Evolutionary conservation across 2,888 invertebrate genomes (phyloP).

Genomic region (Xylota segnis): DNA sequence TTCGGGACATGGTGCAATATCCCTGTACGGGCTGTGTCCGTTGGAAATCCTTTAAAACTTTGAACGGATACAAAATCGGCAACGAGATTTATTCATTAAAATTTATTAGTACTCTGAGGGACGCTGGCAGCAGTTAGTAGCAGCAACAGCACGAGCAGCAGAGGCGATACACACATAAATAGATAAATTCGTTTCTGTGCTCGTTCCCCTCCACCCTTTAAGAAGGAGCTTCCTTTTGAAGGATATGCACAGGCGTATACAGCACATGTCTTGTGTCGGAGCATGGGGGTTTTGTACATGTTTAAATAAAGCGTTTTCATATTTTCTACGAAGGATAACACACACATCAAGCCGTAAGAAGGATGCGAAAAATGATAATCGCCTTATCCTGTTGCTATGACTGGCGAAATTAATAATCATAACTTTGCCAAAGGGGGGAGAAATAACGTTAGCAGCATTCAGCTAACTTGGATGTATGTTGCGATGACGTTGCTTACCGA

Average conservation of each 20-base stretch:
- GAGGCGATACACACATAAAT: conserved; percentile 37
- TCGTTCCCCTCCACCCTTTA: conserved; percentile 28
- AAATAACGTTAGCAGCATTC: conserved; percentile 21
- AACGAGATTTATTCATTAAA: conserved; percentile 77
- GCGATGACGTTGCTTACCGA: conserved; percentile 8
- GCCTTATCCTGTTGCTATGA: conserved; percentile 76
- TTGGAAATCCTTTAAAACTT: conserved; percentile 75
- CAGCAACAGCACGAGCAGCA: conserved; percentile 9
- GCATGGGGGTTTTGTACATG: conserved; percentile 32
- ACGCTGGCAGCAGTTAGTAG: conserved; percentile 34
- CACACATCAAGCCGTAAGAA: conserved; percentile 61
- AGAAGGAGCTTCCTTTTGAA: conserved; percentile 26
- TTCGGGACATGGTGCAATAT: conserved; percentile 54
- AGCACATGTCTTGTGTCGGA: conserved; percentile 49
- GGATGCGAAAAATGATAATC: conserved; percentile 73
- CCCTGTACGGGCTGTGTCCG: conserved; percentile 72
- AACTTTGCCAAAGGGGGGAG: conserved; percentile 44
- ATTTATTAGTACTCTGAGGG: conserved; percentile 70
- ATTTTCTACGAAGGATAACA: conserved; percentile 46
- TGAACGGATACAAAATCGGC: conserved; percentile 75
- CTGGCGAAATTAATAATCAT: conserved; percentile 72
- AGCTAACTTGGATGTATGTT: conserved; percentile 4
- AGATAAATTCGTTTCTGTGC: conserved; percentile 61
- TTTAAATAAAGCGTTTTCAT: conserved; percentile 61
- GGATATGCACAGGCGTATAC: conserved; percentile 31